These are phyloP conservation scores for Microplitis deprimator DNA, from an alignment of 2,888 invertebrate genomes.

Conservation along the genomic window DNA sequence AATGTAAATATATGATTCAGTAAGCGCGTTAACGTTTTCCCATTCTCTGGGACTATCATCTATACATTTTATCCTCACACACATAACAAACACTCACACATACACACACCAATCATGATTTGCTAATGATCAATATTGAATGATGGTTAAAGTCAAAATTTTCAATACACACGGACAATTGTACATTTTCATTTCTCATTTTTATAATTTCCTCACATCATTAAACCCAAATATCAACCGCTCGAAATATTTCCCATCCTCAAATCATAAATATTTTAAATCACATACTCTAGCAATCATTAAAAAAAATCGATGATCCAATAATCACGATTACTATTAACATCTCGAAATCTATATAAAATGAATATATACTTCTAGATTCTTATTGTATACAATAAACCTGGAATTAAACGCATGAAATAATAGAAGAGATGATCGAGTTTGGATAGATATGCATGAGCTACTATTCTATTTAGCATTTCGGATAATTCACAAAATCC, in stretches of 20 bases:
- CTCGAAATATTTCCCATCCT: too few relatives aligned
- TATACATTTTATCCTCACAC: background rate
- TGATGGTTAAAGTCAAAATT: constrained; percentile 35
- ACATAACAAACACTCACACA: background rate
- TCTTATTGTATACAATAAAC: too few relatives aligned
- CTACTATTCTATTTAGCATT: background rate
- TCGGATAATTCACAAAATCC: background rate
- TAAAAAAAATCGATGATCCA: too few relatives aligned
- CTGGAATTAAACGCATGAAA: background rate
- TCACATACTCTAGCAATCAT: too few relatives aligned
- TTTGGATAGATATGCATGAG: background rate
- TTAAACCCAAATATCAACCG: too few relatives aligned
- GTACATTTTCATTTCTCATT: background rate
- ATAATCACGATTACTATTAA: background rate
- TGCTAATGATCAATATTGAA: constrained; percentile 28
- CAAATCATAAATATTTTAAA: too few relatives aligned
- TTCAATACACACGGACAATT: constrained; percentile 12
- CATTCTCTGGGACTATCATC: background rate
- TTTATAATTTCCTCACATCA: background rate
- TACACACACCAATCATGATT: constrained; percentile 11
- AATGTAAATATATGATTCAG: constrained; percentile 33
- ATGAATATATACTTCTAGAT: too few relatives aligned
- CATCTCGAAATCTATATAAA: too few relatives aligned
- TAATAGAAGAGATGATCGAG: background rate
- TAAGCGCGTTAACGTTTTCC: constrained; percentile 7